These are phyloP conservation scores for Microcebus tavaratra DNA, from an alignment of 2,113 vertebrate genomes.

Conservation along the genomic window DNA sequence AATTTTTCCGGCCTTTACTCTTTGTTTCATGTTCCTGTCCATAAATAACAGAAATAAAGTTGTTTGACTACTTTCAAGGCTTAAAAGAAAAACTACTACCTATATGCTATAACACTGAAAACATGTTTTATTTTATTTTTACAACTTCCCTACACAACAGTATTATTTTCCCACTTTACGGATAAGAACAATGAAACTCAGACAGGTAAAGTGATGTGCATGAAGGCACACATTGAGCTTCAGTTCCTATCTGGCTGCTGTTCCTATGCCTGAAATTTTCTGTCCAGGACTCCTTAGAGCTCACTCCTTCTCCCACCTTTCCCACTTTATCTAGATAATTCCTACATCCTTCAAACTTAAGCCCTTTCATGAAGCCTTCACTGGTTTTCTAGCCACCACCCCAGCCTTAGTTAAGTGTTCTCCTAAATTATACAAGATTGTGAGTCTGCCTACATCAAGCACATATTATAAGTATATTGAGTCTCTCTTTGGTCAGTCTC, in stretches of 20 bases:
- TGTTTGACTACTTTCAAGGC: neutral
- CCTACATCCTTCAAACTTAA: neutral
- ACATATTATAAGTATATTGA: neutral
- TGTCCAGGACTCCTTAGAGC: neutral
- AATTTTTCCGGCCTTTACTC: neutral
- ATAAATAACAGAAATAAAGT: neutral
- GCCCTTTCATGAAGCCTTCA: neutral
- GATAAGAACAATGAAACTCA: neutral
- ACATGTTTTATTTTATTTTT: neutral
- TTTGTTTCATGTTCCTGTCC: neutral
- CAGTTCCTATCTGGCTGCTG: neutral
- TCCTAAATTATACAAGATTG: neutral
- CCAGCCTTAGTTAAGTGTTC: neutral
- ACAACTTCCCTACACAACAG: neutral
- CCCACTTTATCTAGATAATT: neutral
- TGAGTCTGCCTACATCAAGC: neutral
- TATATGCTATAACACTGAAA: neutral
- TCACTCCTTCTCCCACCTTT: neutral
- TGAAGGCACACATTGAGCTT: neutral
- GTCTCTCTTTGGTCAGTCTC: neutral
- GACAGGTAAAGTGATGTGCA: neutral
- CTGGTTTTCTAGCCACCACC: neutral
- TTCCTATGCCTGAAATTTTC: neutral
- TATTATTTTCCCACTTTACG: neutral
- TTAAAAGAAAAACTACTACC: neutral